Conservation (phyloP, 2,113 vertebrate genomes). For the Vulpes vulpes region DNA sequence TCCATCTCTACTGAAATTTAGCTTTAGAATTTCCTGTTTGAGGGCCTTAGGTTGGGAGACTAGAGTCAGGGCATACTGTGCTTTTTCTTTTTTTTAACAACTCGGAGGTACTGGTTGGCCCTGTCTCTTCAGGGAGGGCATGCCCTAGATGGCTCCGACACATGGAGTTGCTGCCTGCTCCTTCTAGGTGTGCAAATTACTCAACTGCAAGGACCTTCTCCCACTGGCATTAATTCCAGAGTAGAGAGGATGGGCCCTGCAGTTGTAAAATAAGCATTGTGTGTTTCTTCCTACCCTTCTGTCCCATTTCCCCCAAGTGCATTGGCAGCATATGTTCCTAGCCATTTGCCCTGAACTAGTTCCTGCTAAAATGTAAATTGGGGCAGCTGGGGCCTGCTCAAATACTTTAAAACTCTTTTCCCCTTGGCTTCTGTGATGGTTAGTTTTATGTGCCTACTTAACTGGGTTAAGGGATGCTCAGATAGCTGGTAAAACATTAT, state of each 20-base stretch:
- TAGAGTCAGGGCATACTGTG: not conserved
- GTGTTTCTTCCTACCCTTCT: not conserved
- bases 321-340: accelerated
- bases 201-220: not conserved
- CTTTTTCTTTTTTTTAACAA: not conserved
- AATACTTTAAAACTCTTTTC: not conserved
- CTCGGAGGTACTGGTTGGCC: not conserved
- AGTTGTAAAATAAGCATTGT: not conserved
- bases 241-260: not conserved
- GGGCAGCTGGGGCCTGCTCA: not conserved
- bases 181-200: not conserved
- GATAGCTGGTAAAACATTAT: not conserved
- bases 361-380: not conserved
- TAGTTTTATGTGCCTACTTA: not conserved
- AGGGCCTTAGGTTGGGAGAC: not conserved
- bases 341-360: not conserved
- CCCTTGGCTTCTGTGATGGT: not conserved
- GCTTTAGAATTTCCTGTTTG: not conserved
- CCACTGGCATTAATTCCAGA: not conserved
- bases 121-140: not conserved
- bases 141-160: not conserved
- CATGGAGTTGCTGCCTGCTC: not conserved
- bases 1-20: not conserved
- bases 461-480: not conserved
- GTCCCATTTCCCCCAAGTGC: not conserved